Evolutionary conservation across 2,888 invertebrate genomes (phyloP).

Genomic region (Julus scandinavius): DNA sequence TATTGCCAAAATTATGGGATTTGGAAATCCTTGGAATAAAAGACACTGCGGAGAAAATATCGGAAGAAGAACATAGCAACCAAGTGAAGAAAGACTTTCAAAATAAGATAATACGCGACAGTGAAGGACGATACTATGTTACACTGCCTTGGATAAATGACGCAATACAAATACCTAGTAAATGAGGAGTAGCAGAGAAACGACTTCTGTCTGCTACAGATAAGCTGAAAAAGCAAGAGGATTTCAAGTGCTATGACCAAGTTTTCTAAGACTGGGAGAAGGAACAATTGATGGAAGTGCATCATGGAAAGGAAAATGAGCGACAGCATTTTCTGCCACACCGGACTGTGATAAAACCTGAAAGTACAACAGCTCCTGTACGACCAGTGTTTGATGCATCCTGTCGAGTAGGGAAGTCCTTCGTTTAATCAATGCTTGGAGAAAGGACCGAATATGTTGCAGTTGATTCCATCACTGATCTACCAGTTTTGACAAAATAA

Average conservation of each 20-base stretch:
- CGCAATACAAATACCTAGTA: not conserved
- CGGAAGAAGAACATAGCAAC: not conserved
- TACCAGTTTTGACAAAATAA: not conserved
- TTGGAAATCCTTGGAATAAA: not conserved
- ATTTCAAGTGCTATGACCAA: not conserved
- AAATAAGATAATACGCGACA: not conserved
- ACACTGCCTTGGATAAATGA: not conserved
- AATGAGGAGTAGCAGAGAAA: not conserved
- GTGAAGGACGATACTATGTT: not conserved
- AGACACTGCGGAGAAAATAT: not conserved
- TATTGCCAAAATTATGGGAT: not conserved
- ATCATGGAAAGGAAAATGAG: not conserved
- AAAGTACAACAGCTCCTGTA: not conserved
- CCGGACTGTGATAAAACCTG: not conserved
- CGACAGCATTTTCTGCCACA: slow-evolving; percentile 22
- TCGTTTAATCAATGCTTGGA: slow-evolving; percentile 47
- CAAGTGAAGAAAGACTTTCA: not conserved
- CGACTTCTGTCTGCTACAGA: not conserved
- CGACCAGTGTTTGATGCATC: slow-evolving; percentile 31
- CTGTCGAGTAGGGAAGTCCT: not conserved
- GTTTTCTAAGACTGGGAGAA: not conserved
- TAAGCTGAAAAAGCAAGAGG: not conserved
- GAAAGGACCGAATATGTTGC: not conserved
- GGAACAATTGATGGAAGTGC: not conserved
- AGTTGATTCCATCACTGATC: not conserved